A percentile compares a stretch with the other conserved stretches of the same genome.
These are phyloP conservation scores for Aythya fuligula DNA, from an alignment of 2,797 vertebrate genomes.

Conservation along the genomic window DNA sequence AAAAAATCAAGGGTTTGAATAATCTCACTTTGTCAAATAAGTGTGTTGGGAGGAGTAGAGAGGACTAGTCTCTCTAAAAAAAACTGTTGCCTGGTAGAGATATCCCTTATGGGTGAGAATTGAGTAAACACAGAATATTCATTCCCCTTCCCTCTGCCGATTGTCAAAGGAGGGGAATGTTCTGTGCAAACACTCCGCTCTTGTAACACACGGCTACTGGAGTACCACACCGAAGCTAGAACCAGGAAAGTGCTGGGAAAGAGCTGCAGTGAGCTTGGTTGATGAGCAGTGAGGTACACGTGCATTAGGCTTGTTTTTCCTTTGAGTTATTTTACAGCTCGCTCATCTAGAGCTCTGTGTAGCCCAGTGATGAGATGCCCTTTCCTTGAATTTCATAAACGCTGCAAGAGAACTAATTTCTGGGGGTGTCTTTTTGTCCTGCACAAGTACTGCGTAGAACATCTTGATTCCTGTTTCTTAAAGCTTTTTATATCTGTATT, in stretches of 20 bases:
- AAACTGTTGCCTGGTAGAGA: background rate
- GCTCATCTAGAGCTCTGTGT: background rate
- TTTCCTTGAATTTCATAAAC: background rate
- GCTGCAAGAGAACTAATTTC: background rate
- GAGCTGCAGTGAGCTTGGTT: background rate
- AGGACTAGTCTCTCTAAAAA: too few species aligned
- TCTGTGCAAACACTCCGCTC: background rate
- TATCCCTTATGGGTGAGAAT: background rate
- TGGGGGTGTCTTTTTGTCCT: background rate
- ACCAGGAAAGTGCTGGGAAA: background rate
- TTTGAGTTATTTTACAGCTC: background rate
- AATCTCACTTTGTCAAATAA: background rate
- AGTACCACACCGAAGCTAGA: background rate
- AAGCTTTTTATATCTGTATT: background rate
- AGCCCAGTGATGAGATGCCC: background rate
- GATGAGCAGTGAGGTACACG: background rate
- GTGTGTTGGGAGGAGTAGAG: background rate
- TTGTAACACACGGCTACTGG: background rate
- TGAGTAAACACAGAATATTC: too few species aligned
- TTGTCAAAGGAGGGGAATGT: background rate
- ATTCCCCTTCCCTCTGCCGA: rapidly evolving
- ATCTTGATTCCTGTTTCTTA: background rate
- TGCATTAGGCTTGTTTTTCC: background rate
- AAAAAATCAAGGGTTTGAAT: background rate
- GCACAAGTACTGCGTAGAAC: background rate